These are phyloP conservation scores for Micronisus gabar DNA, from an alignment of 2,113 vertebrate species.

Conservation along the genomic window DNA sequence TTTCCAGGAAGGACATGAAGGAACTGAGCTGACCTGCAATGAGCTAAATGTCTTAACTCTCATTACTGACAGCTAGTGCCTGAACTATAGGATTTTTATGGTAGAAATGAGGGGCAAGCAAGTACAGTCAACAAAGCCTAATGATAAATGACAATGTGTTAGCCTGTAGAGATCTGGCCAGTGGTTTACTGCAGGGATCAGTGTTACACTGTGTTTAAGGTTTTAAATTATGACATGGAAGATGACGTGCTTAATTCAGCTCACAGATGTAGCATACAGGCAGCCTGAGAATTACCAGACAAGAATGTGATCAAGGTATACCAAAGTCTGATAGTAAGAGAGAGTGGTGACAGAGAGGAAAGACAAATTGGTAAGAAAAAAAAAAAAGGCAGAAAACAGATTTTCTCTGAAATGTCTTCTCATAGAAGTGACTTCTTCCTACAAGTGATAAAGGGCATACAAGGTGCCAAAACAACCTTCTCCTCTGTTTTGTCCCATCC, in stretches of 20 bases:
- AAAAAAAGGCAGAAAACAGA: neutral
- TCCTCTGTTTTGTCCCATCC: neutral
- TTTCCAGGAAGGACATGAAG: conserved; percentile 22
- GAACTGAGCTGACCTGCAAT: neutral
- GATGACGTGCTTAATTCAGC: neutral
- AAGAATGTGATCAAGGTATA: neutral
- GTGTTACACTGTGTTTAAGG: neutral
- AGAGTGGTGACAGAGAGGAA: neutral
- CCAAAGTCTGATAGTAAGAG: neutral
- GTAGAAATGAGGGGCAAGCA: neutral
- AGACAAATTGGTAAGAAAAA: neutral
- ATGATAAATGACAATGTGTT: neutral
- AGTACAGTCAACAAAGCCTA: neutral
- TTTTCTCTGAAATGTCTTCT: neutral
- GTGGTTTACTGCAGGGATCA: neutral
- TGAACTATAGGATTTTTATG: neutral
- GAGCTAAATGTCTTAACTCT: conserved; percentile 3
- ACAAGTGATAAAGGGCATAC: neutral
- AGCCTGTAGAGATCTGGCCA: neutral
- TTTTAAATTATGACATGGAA: neutral
- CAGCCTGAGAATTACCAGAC: neutral
- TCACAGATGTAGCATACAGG: neutral
- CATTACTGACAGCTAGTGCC: neutral
- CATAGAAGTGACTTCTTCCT: neutral
- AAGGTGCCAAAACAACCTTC: neutral